Percentiles rank a stretch among this genome's conserved stretches.
phyloP scores from a whole-genome alignment of 35 echinoderm and acorn worm species.

The Chiridota heheva region DNA sequence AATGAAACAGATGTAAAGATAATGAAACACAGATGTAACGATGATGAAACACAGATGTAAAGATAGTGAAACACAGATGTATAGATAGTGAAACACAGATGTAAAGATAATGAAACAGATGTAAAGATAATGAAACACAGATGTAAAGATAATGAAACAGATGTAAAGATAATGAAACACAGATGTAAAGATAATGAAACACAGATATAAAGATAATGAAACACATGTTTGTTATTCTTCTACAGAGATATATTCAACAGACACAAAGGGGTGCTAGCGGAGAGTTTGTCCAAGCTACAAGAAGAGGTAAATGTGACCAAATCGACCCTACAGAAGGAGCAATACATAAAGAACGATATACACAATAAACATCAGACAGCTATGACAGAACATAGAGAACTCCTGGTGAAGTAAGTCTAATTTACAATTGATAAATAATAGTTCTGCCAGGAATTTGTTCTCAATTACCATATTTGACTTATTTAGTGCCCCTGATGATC shows the following conservation, averaged over 20 bases:
- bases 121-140: too few species aligned
- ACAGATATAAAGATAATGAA: too few species aligned
- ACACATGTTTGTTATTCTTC: not conserved
- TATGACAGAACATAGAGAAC: slow-evolving; percentile 73
- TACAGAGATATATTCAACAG: slow-evolving; percentile 85
- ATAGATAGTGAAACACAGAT: too few species aligned
- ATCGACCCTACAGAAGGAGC: slow-evolving; percentile 62
- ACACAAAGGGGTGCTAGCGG: slow-evolving; percentile 79
- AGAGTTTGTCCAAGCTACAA: slow-evolving; percentile 78
- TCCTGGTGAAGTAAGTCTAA: slow-evolving; percentile 73
- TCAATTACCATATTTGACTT: not conserved
- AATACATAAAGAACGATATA: slow-evolving; percentile 43
- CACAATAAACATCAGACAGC: slow-evolving; percentile 78
- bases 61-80: too few species aligned
- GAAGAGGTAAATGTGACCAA: slow-evolving; percentile 74
- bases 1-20: too few species aligned
- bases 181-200: too few species aligned
- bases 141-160: too few species aligned
- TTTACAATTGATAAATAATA: too few species aligned
- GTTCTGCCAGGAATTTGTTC: not conserved
- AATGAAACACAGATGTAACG: too few species aligned
- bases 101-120: too few species aligned
- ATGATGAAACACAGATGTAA: too few species aligned
- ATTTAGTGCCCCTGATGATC: not conserved
- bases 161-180: too few species aligned